Evolutionary conservation across 92 coral and sea anemone species (phyloP).

Genomic region (Parazoanthus atlanticus): DNA sequence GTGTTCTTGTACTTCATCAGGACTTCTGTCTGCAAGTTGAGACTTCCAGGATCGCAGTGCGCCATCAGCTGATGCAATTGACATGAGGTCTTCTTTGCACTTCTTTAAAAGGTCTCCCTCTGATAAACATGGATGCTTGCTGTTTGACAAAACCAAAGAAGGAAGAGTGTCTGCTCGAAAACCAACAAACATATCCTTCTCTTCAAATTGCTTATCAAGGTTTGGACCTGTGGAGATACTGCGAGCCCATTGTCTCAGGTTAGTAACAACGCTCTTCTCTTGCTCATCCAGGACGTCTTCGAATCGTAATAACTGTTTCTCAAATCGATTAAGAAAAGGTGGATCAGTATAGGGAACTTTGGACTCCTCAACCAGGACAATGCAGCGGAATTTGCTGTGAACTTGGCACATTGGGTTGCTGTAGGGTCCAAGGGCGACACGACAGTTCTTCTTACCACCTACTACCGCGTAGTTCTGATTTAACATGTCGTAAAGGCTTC

Average conservation of each 20-base stretch:
- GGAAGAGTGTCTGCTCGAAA: slow-evolving; percentile 60
- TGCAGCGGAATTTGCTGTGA: slow-evolving; percentile 76
- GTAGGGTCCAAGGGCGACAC: slow-evolving; percentile 88
- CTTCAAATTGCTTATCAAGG: slow-evolving; percentile 36
- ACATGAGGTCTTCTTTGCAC: slow-evolving; percentile 46
- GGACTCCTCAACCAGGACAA: slow-evolving; percentile 81
- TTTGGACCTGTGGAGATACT: slow-evolving; percentile 41
- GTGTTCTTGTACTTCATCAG: neutral
- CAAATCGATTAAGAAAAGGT: slow-evolving; percentile 91
- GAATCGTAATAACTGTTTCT: slow-evolving; percentile 88
- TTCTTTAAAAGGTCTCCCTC: slow-evolving; percentile 8
- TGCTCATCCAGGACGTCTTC: slow-evolving; percentile 66
- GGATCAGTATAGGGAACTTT: slow-evolving; percentile 87
- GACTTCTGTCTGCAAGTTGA: neutral
- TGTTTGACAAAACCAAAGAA: slow-evolving; percentile 41
- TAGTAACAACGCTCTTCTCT: slow-evolving; percentile 14
- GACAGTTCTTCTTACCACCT: slow-evolving; percentile 79
- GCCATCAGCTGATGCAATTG: slow-evolving; percentile 51
- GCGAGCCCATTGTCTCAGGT: slow-evolving; percentile 44
- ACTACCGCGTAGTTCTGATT: slow-evolving; percentile 74
- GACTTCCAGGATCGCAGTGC: slow-evolving; percentile 44
- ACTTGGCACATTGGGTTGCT: slow-evolving; percentile 86
- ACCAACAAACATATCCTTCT: slow-evolving; percentile 60
- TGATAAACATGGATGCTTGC: neutral
- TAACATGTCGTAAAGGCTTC: slow-evolving; percentile 84